phyloP scores from a whole-genome alignment of 2,113 vertebrate species.

The Triplophysa rosa region DNA sequence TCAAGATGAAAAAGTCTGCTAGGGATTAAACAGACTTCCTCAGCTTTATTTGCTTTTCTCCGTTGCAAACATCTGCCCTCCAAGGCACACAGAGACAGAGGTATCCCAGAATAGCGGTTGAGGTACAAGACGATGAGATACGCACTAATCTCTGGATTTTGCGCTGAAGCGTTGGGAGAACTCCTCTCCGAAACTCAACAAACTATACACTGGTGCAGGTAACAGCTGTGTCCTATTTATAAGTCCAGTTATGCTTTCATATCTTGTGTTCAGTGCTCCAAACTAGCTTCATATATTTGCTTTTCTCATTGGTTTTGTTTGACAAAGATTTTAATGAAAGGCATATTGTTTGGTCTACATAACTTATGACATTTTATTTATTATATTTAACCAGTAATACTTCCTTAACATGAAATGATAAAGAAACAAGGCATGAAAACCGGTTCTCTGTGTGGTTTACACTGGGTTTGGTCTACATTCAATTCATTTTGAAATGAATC shows the following conservation, averaged over 20 bases:
- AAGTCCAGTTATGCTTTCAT: slow-evolving; percentile 21
- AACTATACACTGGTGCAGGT: background rate
- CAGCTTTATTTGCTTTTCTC: slow-evolving; percentile 17
- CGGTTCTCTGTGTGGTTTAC: background rate
- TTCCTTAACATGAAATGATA: background rate
- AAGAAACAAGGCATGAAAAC: background rate
- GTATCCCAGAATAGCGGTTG: slow-evolving; percentile 29
- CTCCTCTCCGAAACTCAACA: background rate
- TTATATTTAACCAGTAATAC: background rate
- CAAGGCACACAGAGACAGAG: slow-evolving; percentile 1
- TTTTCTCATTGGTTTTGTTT: background rate
- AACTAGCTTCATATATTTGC: slow-evolving; percentile 4
- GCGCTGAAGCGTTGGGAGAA: background rate
- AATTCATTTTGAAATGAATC: slow-evolving; percentile 5
- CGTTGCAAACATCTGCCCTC: slow-evolving; percentile 18
- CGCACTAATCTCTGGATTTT: background rate
- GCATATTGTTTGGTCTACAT: background rate
- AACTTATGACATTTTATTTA: background rate
- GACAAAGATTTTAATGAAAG: background rate
- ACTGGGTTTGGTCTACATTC: background rate
- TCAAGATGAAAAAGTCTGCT: slow-evolving; percentile 9
- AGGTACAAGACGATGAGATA: slow-evolving; percentile 21
- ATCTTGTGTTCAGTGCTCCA: background rate
- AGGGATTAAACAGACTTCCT: slow-evolving; percentile 13
- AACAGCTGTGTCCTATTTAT: slow-evolving; percentile 36